Base-by-base conservation (phyloP, 2,797 vertebrate genomes). In the Atherinosoma microstoma region DNA sequence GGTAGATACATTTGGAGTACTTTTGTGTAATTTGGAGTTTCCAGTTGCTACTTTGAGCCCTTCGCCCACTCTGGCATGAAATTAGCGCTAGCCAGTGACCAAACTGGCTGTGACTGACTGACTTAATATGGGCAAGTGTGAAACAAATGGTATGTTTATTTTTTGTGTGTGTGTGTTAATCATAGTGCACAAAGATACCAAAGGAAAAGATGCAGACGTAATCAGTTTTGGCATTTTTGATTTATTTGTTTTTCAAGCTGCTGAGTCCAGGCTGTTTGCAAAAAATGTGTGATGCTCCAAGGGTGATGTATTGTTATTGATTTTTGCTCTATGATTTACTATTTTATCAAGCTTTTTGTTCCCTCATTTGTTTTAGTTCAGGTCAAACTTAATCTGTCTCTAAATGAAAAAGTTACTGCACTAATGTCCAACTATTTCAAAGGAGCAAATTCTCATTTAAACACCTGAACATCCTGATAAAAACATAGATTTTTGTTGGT, bases 101-200 rank as follows among this genome's bases (percentile, higher is more conserved):
- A 60, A 71, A 72, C 77, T 80, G 84, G 84, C 75, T 75, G 69
- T 84, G 84, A 86, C 74, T 89, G 81, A 84, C 75, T 85, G 71
- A 86, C 66, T 79, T 80, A 60, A 82, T 71, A 67, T 58, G 82
- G 84, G 84, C 77, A 84, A 73, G 72, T 74, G 77, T 77, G 84
- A 86, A 80, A 76, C 65, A 71, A 71, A 70, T 73, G 20, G 35
- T 72, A 15, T 66, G 58, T 70, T 67, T 38, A 38, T 73, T 58
- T 58, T 29, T 86, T 40, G 32, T 83, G 7, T 70, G 12, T 58
- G n/a, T 45, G 42, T 6, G 11, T 76, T 64, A 58, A 72, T 84
- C 61, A 70, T 70, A 51, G 76, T 79, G 67, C 74, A 82, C 80
- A 89, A 66, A 88, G 70, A 93, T 89, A 92, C 93, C 93, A 94